A percentile compares a stretch with the other conserved stretches of the same genome.
These are phyloP conservation scores for Microctenopoma steveboyesi DNA, from an alignment of 2,797 vertebrate genomes.

Conservation along the genomic window DNA sequence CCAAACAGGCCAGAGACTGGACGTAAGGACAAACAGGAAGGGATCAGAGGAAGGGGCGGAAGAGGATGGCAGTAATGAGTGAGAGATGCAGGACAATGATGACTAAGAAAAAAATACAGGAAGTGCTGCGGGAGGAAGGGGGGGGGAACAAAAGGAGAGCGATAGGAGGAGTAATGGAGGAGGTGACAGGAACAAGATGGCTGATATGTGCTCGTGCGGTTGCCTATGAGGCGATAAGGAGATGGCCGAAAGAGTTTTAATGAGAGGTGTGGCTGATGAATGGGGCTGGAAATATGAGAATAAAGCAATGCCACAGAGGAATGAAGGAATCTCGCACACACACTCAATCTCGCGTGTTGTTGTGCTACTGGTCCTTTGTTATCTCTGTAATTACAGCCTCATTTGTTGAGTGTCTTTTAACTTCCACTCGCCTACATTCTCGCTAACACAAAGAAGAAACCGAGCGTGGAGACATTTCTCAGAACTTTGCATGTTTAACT, in stretches of 20 bases:
- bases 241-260: neutral
- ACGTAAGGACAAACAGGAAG: conserved; percentile 11
- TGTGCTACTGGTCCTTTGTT: conserved; percentile 18
- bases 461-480: neutral
- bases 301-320: conserved; percentile 17
- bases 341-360: neutral
- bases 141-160: neutral
- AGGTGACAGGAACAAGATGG: conserved; percentile 25
- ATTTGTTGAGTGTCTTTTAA: neutral
- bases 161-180: conserved; percentile 19
- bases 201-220: conserved; percentile 16
- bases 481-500: neutral
- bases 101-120: conserved; percentile 14
- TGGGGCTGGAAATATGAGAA: conserved; percentile 9
- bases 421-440: neutral
- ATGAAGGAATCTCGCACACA: conserved; percentile 37
- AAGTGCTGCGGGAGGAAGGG: conserved; percentile 22
- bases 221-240: conserved; percentile 7
- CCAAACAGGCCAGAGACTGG: conserved; percentile 11
- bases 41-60: neutral
- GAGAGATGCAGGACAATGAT: conserved; percentile 41
- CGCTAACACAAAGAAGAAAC: neutral
- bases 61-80: conserved; percentile 20
- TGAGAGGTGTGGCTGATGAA: conserved; percentile 6
- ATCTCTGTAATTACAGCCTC: conserved; percentile 1